These are phyloP conservation scores for Noctua janthina DNA, from an alignment of 2,888 invertebrate genomes.

Conservation along the genomic window DNA sequence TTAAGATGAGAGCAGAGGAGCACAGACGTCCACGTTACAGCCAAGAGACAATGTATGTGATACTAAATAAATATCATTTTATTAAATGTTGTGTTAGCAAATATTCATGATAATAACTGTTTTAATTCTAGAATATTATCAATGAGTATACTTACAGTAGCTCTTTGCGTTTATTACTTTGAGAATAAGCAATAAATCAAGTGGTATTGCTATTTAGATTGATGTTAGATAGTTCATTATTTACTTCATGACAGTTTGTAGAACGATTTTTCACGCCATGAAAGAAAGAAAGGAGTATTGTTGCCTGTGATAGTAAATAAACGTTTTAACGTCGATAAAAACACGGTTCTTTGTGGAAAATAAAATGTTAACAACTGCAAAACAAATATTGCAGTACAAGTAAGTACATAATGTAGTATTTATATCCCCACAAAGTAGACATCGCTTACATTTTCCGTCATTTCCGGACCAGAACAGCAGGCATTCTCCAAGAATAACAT, in stretches of 20 bases:
- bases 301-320: background rate
- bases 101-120: constrained; percentile 31
- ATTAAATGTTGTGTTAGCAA: constrained; percentile 32
- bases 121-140: constrained; percentile 38
- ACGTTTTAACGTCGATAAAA: too few relatives aligned
- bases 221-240: constrained; percentile 32
- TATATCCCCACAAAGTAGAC: background rate
- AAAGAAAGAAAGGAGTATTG: constrained; percentile 16
- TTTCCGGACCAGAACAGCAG: constrained; percentile 42
- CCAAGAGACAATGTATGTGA: constrained; percentile 55
- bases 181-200: constrained; percentile 38
- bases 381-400: background rate
- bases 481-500: constrained; percentile 38
- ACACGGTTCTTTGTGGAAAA: background rate
- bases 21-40: constrained; percentile 58
- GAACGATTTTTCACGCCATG: constrained; percentile 29
- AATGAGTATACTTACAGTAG: constrained; percentile 39
- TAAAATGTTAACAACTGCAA: background rate
- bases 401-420: constrained; percentile 5
- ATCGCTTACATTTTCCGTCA: constrained; percentile 26
- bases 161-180: constrained; percentile 2
- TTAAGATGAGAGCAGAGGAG: constrained; percentile 56
- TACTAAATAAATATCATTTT: constrained; percentile 40
- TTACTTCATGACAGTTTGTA: constrained; percentile 13
- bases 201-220: constrained; percentile 24